Evolutionary conservation across 2,888 invertebrate species (phyloP).

Genomic region (Andrena fulva): DNA sequence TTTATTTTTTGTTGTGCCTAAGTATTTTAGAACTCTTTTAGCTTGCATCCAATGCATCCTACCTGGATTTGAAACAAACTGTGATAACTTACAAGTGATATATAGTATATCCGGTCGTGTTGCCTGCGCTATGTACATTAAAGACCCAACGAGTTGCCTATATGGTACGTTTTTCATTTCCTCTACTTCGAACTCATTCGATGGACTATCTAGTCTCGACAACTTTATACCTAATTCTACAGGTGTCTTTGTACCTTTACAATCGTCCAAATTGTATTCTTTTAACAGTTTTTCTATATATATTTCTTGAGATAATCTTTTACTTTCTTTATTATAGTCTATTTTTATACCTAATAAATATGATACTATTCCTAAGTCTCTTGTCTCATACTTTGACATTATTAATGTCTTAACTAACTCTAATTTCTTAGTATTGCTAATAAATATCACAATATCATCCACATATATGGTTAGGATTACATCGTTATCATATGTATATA

Average conservation of each 20-base stretch:
- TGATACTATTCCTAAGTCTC: conserved; percentile 31
- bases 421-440: conserved; percentile 3
- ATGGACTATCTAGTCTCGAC: conserved; percentile 6
- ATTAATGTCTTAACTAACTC: conserved; percentile 12
- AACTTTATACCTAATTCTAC: conserved; percentile 25
- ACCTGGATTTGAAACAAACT: no score
- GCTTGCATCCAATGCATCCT: no score
- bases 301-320: conserved; percentile 17
- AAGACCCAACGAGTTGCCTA: no score
- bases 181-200: no score
- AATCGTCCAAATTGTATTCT: conserved; percentile 10
- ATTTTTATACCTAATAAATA: conserved; percentile 42
- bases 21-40: no score
- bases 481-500: conserved; percentile 9
- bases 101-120: no score
- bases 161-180: no score
- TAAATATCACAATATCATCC: conserved; percentile 25
- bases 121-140: no score
- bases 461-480: conserved; percentile 25
- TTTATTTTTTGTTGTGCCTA: no score
- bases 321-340: background rate
- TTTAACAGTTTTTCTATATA: conserved; percentile 15
- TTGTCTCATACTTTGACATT: conserved; percentile 23
- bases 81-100: no score
- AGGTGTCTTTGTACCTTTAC: conserved; percentile 16